A percentile compares a stretch with the other conserved stretches of the same genome.
Conservation (phyloP, 1,140 invertebrate genomes). For the Pseudomyrmex cubaensis region DNA sequence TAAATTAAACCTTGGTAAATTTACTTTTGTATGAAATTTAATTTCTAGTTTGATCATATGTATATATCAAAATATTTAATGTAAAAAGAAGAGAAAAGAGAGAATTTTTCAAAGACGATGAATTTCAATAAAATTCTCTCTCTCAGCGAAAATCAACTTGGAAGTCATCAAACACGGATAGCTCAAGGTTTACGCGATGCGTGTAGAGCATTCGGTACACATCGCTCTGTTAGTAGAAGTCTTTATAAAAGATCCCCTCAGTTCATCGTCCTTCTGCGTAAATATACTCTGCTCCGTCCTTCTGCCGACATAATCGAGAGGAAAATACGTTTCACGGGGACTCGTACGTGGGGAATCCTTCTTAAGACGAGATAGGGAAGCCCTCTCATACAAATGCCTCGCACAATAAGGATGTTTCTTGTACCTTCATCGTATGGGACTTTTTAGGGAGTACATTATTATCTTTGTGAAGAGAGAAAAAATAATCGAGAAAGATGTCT, state of each 20-base stretch:
- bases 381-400: not conserved
- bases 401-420: slow-evolving; percentile 40
- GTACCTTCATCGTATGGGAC: slow-evolving; percentile 15
- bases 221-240: slow-evolving; percentile 31
- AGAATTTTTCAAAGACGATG: not conserved
- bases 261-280: slow-evolving; percentile 39
- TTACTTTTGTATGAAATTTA: not conserved
- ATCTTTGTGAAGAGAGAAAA: not conserved
- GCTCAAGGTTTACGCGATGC: not conserved
- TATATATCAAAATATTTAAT: slow-evolving; percentile 13
- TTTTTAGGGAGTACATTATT: slow-evolving; percentile 14
- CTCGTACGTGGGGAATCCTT: slow-evolving; percentile 11
- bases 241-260: slow-evolving; percentile 47
- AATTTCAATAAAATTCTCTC: not conserved
- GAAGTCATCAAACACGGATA: slow-evolving; percentile 30
- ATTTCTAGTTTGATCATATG: not conserved
- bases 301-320: slow-evolving; percentile 37
- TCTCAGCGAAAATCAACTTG: not conserved
- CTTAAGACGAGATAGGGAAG: slow-evolving; percentile 4
- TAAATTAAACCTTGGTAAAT: not conserved
- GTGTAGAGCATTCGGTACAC: slow-evolving; percentile 10
- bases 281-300: slow-evolving; percentile 30
- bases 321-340: slow-evolving; percentile 52
- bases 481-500: not conserved
- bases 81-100: not conserved